phyloP scores from a whole-genome alignment of 2,113 vertebrate species.

The Peromyscus leucopus region DNA sequence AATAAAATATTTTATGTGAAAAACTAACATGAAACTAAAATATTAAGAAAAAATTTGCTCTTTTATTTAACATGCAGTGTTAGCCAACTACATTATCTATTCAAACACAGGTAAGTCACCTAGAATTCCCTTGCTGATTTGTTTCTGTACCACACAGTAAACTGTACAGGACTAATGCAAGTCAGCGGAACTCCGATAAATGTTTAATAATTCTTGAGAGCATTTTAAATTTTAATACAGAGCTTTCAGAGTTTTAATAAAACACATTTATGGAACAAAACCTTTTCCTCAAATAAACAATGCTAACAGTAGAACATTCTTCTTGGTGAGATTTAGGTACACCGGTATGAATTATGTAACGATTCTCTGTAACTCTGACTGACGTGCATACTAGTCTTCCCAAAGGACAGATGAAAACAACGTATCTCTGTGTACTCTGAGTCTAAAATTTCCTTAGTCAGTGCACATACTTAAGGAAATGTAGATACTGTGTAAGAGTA shows the following conservation, averaged over 20 bases:
- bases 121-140: neutral
- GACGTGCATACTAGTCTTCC: neutral
- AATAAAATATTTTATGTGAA: neutral
- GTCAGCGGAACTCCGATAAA: neutral
- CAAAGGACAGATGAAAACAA: neutral
- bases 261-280: conserved; percentile 6
- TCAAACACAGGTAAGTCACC: neutral
- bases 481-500: neutral
- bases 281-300: neutral
- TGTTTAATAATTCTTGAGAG: conserved; percentile 43
- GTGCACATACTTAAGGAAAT: neutral
- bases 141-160: neutral
- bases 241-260: neutral
- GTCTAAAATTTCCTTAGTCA: neutral
- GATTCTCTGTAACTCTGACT: neutral
- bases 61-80: neutral
- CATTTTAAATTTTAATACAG: conserved; percentile 27
- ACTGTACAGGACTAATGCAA: neutral
- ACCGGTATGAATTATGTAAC: neutral
- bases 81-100: neutral
- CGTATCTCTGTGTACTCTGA: neutral
- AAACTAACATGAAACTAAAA: neutral
- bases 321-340: neutral
- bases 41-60: neutral
- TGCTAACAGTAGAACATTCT: conserved; percentile 16